Conservation (phyloP, 1,140 invertebrate species). For the Helicoverpa armigera region DNA sequence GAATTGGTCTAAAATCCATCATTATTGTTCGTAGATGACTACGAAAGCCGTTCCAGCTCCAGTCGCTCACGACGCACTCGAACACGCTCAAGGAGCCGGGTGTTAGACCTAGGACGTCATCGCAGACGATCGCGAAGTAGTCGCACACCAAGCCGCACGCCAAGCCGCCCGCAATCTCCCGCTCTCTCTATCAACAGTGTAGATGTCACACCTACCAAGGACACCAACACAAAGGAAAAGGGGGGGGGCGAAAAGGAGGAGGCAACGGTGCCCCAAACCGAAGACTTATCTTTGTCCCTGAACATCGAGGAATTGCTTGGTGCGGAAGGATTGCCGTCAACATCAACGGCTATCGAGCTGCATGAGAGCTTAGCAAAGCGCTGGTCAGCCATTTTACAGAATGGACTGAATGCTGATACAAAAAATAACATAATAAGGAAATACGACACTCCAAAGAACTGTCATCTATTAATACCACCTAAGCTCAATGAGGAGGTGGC, state of each 20-base stretch:
- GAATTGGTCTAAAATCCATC: background rate
- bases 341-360: background rate
- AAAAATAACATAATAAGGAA: background rate
- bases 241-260: background rate
- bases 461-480: background rate
- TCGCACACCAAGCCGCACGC: background rate
- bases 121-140: background rate
- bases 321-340: background rate
- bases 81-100: background rate
- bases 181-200: background rate
- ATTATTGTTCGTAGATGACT: background rate
- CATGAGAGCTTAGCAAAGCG: background rate
- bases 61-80: background rate
- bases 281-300: background rate
- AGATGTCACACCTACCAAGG: background rate
- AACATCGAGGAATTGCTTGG: background rate
- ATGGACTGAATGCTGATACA: background rate
- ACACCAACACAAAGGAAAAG: too few species aligned
- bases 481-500: conserved; percentile 14
- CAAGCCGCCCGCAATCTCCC: background rate
- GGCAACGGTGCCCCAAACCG: background rate
- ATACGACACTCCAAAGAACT: background rate
- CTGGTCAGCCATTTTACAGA: background rate
- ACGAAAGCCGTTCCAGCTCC: background rate
- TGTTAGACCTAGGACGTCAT: background rate